Conservation (phyloP, 2,888 invertebrate genomes). For the Tachystola acroxantha region DNA sequence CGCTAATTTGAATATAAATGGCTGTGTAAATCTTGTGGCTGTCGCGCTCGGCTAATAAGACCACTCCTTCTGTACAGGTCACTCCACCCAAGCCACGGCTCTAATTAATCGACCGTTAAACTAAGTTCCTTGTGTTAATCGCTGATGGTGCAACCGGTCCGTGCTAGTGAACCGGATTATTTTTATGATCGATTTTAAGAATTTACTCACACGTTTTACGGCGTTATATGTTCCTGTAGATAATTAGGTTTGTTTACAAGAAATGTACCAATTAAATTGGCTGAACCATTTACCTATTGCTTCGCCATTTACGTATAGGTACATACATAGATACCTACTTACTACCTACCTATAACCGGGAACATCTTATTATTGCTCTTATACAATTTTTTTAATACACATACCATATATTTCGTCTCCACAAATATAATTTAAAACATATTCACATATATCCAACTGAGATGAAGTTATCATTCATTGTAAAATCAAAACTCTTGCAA, state of each 20-base stretch:
- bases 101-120: constrained; percentile 46
- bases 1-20: constrained; percentile 55
- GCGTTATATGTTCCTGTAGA: background rate
- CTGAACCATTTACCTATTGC: no score
- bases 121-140: constrained; percentile 41
- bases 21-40: constrained; percentile 34
- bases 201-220: background rate
- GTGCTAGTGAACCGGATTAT: constrained; percentile 4
- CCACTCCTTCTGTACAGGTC: constrained; percentile 32
- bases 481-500: no score
- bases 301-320: no score
- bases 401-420: no score
- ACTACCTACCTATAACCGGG: no score
- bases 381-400: no score
- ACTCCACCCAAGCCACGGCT: constrained; percentile 35
- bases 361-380: no score
- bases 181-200: constrained; percentile 6
- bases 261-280: no score
- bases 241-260: background rate
- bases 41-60: constrained; percentile 34
- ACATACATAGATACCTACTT: no score
- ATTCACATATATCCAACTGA: no score
- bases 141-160: constrained; percentile 14
- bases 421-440: no score
- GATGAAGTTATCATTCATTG: no score